Percentiles rank a stretch among this genome's conserved stretches.
Conservation (phyloP, 2,888 invertebrate genomes). For the Ctena decussata region DNA sequence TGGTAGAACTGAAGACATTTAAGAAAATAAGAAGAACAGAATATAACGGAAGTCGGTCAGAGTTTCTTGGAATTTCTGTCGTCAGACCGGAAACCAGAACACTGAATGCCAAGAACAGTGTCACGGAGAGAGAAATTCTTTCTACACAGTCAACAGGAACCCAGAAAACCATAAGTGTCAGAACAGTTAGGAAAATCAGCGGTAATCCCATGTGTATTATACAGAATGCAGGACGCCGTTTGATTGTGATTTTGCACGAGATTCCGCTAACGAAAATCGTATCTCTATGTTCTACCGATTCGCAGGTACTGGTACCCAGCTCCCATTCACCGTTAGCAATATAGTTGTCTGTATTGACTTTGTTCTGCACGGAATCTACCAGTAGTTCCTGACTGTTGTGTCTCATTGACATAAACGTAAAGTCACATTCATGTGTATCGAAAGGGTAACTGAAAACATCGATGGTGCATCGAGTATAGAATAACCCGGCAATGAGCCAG, state of each 20-base stretch:
- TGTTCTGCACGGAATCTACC: not conserved
- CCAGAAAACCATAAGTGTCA: not conserved
- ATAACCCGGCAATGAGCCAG: not conserved
- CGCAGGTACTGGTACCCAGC: not conserved
- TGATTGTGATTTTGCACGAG: not conserved
- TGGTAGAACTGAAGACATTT: not conserved
- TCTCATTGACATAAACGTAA: not conserved
- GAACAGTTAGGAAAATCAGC: not conserved
- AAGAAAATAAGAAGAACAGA: not conserved
- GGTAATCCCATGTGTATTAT: not conserved
- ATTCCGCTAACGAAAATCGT: not conserved
- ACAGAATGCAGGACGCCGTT: not conserved
- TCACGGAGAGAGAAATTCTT: not conserved
- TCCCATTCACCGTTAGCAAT: not conserved
- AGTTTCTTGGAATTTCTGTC: not conserved
- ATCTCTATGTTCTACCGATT: not conserved
- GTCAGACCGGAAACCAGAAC: not conserved
- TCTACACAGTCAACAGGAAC: not conserved
- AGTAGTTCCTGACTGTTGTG: not conserved
- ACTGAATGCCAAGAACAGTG: not conserved
- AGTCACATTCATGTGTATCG: not conserved
- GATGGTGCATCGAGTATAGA: not conserved
- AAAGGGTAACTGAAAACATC: not conserved
- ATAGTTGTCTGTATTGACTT: not conserved
- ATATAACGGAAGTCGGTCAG: not conserved